Evolutionary conservation across 2,888 invertebrate genomes (phyloP).

Genomic region (Allacma fusca): DNA sequence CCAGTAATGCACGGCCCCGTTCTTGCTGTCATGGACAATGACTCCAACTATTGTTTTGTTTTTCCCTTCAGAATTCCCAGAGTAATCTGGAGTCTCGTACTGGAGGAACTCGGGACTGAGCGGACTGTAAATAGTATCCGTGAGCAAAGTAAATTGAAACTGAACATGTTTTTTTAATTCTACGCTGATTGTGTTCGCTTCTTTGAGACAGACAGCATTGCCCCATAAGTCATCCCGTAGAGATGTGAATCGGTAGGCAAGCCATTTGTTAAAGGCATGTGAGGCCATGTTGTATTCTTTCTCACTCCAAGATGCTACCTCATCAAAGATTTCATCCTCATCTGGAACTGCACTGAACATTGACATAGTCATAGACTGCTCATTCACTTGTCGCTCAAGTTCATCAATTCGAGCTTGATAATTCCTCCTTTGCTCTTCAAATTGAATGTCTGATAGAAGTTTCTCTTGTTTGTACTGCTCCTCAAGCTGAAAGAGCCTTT

Average conservation of each 20-base stretch:
- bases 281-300: slow-evolving; percentile 93
- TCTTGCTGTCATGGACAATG: slow-evolving; percentile 98
- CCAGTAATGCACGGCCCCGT: slow-evolving; percentile 99
- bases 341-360: slow-evolving; percentile 75
- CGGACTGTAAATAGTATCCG: slow-evolving; percentile 97
- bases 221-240: slow-evolving; percentile 99
- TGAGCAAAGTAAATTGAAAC: slow-evolving; percentile 97
- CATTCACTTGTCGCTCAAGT: slow-evolving; percentile 96
- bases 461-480: slow-evolving; percentile 97
- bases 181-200: slow-evolving; percentile 99
- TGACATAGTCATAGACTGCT: slow-evolving; percentile 97
- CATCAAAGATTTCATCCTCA: slow-evolving; percentile 51
- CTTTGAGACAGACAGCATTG: slow-evolving; percentile 98
- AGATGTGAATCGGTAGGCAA: slow-evolving; percentile 99
- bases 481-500: slow-evolving; percentile 88
- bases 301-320: slow-evolving; percentile 80
- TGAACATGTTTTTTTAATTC: slow-evolving; percentile 97
- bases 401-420: slow-evolving; percentile 98
- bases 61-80: slow-evolving; percentile 69
- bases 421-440: slow-evolving; percentile 94
- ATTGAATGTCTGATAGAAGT: slow-evolving; percentile 93
- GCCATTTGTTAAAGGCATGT: slow-evolving; percentile 98
- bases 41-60: slow-evolving; percentile 91
- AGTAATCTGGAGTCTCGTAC: slow-evolving; percentile 64
- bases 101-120: slow-evolving; percentile 79